Evolutionary conservation across 1,140 invertebrate species (phyloP).

Genomic region (Pentalonia nigronervosa): DNA sequence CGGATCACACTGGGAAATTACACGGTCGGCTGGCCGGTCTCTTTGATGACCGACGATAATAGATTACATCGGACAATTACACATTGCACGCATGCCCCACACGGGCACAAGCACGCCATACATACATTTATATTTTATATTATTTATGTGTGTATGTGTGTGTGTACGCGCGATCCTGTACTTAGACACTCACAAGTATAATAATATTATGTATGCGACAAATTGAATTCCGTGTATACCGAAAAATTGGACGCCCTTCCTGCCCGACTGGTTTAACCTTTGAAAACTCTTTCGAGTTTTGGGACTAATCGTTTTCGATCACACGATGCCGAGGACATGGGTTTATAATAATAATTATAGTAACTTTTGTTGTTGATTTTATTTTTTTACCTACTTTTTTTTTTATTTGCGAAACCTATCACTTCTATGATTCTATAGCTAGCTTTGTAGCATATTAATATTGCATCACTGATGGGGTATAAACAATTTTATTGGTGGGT

Average conservation of each 20-base stretch:
- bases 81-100: conserved; percentile 47
- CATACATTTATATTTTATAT: neutral
- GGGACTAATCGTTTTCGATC: neutral
- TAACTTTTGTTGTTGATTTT: neutral
- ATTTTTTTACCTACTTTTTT: neutral
- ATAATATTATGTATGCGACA: conserved; percentile 31
- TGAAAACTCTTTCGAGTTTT: conserved; percentile 2
- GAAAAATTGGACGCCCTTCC: neutral
- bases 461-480: neutral
- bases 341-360: neutral
- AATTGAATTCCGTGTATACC: conserved; percentile 42
- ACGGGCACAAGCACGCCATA: neutral
- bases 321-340: neutral
- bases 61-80: conserved; percentile 47
- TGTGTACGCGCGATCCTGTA: neutral
- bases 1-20: conserved; percentile 50
- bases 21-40: conserved; percentile 8
- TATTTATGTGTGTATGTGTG: neutral
- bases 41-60: conserved; percentile 44
- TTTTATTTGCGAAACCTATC: neutral
- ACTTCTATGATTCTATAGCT: neutral
- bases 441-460: too few relatives aligned
- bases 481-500: neutral
- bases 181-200: neutral
- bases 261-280: conserved; percentile 26